Percentiles rank a stretch among this genome's conserved stretches.
phyloP scores from a whole-genome alignment of 2,113 vertebrate genomes.

The Cephalopholis sonnerati region DNA sequence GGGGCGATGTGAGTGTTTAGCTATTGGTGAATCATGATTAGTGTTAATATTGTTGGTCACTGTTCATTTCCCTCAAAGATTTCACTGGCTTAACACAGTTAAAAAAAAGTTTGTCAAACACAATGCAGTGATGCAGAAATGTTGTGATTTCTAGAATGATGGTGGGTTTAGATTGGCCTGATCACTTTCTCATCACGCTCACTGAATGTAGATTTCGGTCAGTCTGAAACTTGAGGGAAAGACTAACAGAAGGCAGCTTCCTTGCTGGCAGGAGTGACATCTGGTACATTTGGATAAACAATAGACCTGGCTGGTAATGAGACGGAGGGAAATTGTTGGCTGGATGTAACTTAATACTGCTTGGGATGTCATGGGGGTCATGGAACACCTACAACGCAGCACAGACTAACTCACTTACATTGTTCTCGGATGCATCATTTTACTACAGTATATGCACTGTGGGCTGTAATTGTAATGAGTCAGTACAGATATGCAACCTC shows the following conservation, averaged over 20 bases:
- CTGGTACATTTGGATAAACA: conserved; percentile 37
- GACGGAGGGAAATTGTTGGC: conserved; percentile 16
- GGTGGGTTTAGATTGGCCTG: background rate
- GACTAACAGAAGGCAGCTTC: background rate
- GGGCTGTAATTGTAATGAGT: background rate
- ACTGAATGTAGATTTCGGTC: conserved; percentile 5
- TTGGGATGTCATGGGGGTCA: background rate
- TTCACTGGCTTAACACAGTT: conserved; percentile 3
- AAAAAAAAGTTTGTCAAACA: conserved; percentile 21
- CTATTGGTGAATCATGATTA: conserved; percentile 50
- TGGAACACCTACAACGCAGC: background rate
- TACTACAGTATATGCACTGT: background rate
- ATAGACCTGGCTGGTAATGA: conserved; percentile 17
- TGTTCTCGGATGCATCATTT: background rate
- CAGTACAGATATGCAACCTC: background rate
- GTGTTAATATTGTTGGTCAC: conserved; percentile 46
- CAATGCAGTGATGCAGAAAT: background rate
- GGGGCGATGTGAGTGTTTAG: conserved; percentile 44
- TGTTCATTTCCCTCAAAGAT: conserved; percentile 53
- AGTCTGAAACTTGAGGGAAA: conserved; percentile 12
- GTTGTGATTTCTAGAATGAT: background rate
- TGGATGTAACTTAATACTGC: background rate
- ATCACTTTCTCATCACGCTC: background rate
- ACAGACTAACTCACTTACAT: background rate
- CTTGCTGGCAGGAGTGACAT: conserved; percentile 10